Conservation (phyloP, 1,140 invertebrate species). For the Drosophila ercepeae region DNA sequence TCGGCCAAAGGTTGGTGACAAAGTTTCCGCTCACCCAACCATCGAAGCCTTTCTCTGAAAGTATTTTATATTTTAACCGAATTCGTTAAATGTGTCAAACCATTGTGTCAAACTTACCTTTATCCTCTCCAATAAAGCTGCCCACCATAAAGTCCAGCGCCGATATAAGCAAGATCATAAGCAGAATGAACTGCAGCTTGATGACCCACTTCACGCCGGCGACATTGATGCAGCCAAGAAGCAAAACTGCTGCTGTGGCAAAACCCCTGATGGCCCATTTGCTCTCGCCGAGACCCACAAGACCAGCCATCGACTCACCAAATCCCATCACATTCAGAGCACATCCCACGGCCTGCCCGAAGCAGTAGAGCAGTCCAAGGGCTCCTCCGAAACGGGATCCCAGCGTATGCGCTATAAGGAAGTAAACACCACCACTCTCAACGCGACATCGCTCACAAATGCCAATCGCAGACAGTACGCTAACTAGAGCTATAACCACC, state of each 20-base stretch:
- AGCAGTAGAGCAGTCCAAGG: slow-evolving; percentile 96
- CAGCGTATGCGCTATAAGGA: slow-evolving; percentile 96
- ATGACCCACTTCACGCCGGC: slow-evolving; percentile 97
- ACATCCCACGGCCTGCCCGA: slow-evolving; percentile 98
- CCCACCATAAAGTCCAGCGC: slow-evolving; percentile 95
- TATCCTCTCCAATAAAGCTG: slow-evolving; percentile 89
- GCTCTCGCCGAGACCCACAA: slow-evolving; percentile 89
- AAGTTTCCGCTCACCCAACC: slow-evolving; percentile 93
- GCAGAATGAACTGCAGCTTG: slow-evolving; percentile 93
- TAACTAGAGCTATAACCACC: slow-evolving; percentile 94
- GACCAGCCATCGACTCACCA: slow-evolving; percentile 95
- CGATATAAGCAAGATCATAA: slow-evolving; percentile 92
- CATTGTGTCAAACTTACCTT: slow-evolving; percentile 85
- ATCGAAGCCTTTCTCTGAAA: slow-evolving; percentile 91
- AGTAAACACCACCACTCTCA: slow-evolving; percentile 98
- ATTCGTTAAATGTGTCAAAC: neutral
- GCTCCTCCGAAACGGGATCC: slow-evolving; percentile 96
- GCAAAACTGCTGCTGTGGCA: slow-evolving; percentile 91
- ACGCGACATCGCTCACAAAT: slow-evolving; percentile 97
- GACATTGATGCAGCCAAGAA: slow-evolving; percentile 94
- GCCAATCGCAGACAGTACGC: slow-evolving; percentile 96
- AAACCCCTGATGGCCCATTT: slow-evolving; percentile 91
- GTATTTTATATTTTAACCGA: neutral
- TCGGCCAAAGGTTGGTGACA: slow-evolving; percentile 91
- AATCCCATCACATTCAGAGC: slow-evolving; percentile 97